Evolutionary conservation across 2,797 vertebrate genomes (phyloP).

Genomic region (Euphonia xanthogaster): DNA sequence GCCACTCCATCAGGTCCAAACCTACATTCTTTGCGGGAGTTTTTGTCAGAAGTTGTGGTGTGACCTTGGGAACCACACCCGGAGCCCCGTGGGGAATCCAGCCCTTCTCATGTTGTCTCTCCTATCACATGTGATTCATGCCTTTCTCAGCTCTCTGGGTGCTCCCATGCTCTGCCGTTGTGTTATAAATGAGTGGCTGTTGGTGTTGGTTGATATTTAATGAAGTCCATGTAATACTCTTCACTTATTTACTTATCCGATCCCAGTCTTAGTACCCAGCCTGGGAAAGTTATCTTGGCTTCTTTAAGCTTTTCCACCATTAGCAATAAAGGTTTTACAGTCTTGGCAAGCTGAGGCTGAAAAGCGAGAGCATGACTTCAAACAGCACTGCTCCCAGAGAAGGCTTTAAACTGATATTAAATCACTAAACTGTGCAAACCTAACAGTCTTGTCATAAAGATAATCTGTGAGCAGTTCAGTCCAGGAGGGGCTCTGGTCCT

Average conservation of each 20-base stretch:
- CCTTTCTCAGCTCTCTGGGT: slow-evolving; percentile 5
- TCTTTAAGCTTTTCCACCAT: slow-evolving; percentile 57
- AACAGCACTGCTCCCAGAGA: slow-evolving; percentile 46
- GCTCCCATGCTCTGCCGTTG: neutral
- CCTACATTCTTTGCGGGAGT: neutral
- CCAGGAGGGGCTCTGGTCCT: neutral
- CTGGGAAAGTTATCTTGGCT: slow-evolving; percentile 66
- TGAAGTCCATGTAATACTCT: slow-evolving; percentile 44
- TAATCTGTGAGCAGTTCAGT: slow-evolving; percentile 1
- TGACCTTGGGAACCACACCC: slow-evolving; percentile 16
- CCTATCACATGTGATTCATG: neutral
- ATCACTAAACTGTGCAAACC: slow-evolving; percentile 56
- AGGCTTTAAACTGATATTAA: slow-evolving; percentile 59
- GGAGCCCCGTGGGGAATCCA: neutral
- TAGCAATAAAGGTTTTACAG: slow-evolving; percentile 69
- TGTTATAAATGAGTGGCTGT: slow-evolving; percentile 64
- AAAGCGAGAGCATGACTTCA: slow-evolving; percentile 56
- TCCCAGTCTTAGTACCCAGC: slow-evolving; percentile 38
- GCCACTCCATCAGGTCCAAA: neutral
- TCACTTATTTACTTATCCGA: slow-evolving; percentile 53
- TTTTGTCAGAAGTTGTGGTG: neutral
- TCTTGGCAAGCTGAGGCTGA: slow-evolving; percentile 40
- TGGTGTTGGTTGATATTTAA: slow-evolving; percentile 69
- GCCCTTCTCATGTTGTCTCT: neutral
- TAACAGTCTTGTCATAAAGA: slow-evolving; percentile 70